Evolutionary conservation across 2,888 invertebrate species (phyloP), one percentile per base, ranked within the genome.

Genomic region (Charanyca ferruginea): DNA sequence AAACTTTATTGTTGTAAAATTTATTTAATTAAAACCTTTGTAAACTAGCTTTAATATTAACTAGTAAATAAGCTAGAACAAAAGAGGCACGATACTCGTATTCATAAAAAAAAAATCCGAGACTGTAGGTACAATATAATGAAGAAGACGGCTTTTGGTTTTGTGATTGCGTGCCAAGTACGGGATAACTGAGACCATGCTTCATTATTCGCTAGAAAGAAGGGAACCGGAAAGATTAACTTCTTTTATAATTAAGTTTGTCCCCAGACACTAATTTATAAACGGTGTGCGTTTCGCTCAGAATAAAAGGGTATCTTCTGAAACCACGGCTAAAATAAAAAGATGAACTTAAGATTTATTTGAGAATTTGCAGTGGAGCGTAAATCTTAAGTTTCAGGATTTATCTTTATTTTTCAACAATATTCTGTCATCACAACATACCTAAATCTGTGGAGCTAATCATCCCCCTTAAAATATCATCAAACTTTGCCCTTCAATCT

Each of bases 161-260:
- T 82, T 83, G 83, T 82, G 83, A 88, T 88, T 85, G 86, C 85
- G 84, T 88, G 88, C 85, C 84, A 87, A 89, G 83, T 85, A 84
- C 81, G 83, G 81, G 82, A 84, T 84, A 88, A 86, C 84, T 87
- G 85, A 80, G 81, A 67, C 81, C 84, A 85, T 87, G 83, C 86
- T 87, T 88, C 85, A 87, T 87, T 85, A 80, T 83, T 65, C 77
- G 80, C 79, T 59, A 60, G 77, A 68, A 81, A 81, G 79, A 75
- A 81, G 77, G 79, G 80, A 77, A 73, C 79, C 66, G 72, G 72
- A 75, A 66, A 80, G 79, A 84, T 85, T 84, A 82, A 81, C 86
- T 85, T 83, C 85, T 85, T 84, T 78, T 79, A 65, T 81, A 86
- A 85, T 86, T 87, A 85, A 83, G 80, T 75, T 77, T 68, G 78